phyloP scores from a whole-genome alignment of 2,113 vertebrate species.

The Microcebus tavaratra region DNA sequence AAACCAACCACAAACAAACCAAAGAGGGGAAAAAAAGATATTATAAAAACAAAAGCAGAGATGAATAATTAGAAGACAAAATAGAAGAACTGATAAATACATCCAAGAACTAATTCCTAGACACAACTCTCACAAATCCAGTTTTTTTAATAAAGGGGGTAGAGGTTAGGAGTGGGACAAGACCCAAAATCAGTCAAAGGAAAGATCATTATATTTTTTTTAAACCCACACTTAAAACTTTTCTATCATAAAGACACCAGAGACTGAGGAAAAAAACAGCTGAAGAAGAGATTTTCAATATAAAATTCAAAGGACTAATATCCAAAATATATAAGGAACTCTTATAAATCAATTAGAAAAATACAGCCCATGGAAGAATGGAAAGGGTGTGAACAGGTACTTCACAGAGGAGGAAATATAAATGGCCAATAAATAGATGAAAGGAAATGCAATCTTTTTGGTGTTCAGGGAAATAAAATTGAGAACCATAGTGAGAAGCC shows the following conservation, averaged over 20 bases:
- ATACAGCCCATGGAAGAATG: neutral
- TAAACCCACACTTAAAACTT: constrained; percentile 20
- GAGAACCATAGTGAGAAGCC: neutral
- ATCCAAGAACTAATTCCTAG: neutral
- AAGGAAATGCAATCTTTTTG: neutral
- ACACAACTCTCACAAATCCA: neutral
- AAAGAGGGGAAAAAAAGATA: neutral
- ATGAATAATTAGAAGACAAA: constrained; percentile 15
- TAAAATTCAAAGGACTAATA: neutral
- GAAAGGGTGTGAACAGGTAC: neutral
- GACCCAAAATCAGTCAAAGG: neutral
- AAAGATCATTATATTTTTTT: neutral
- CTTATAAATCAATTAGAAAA: constrained; percentile 43
- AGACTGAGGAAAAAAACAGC: neutral
- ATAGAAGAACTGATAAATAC: neutral
- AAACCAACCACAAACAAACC: neutral
- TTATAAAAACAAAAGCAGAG: constrained; percentile 37
- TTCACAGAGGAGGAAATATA: constrained; percentile 19
- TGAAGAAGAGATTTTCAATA: neutral
- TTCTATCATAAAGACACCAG: neutral
- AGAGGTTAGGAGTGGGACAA: neutral
- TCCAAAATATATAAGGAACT: neutral
- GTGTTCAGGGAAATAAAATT: constrained; percentile 14
- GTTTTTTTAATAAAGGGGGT: neutral
- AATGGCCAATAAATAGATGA: neutral